phyloP scores from a whole-genome alignment of 2,888 invertebrate species.

The Parascotia fuliginaria region DNA sequence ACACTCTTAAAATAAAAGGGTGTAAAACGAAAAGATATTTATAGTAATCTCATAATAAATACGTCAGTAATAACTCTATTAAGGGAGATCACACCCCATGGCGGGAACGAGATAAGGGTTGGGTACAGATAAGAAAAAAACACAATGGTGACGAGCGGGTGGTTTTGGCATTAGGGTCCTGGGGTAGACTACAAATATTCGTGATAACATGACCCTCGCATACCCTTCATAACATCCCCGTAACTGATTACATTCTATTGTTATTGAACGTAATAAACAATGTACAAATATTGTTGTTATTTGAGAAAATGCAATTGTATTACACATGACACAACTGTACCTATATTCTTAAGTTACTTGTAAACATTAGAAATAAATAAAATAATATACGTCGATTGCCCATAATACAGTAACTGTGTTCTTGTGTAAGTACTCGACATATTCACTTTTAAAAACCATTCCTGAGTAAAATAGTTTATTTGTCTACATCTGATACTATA shows the following conservation, averaged over 20 bases:
- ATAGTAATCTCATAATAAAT: slow-evolving; percentile 68
- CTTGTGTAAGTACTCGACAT: too few relatives aligned
- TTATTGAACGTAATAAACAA: slow-evolving; percentile 70
- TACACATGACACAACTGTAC: background rate
- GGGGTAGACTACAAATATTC: slow-evolving; percentile 59
- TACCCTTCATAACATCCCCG: slow-evolving; percentile 67
- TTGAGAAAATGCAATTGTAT: slow-evolving; percentile 21
- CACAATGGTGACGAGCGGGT: slow-evolving; percentile 60
- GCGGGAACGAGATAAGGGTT: slow-evolving; percentile 57
- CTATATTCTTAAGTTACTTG: too few relatives aligned
- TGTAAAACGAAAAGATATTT: slow-evolving; percentile 30
- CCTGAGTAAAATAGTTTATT: too few relatives aligned
- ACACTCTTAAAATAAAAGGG: slow-evolving; percentile 16
- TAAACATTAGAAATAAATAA: too few relatives aligned
- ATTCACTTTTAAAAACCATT: too few relatives aligned
- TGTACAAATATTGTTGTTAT: slow-evolving; percentile 62
- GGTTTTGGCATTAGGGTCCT: slow-evolving; percentile 49
- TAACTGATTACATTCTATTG: slow-evolving; percentile 78
- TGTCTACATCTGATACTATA: too few relatives aligned
- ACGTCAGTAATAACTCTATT: slow-evolving; percentile 80
- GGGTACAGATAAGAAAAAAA: slow-evolving; percentile 67
- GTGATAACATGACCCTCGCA: slow-evolving; percentile 65
- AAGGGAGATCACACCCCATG: slow-evolving; percentile 70
- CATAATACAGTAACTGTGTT: too few relatives aligned
- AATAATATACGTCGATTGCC: too few relatives aligned